Conservation (phyloP, 2,888 invertebrate species). For the Hymenopus coronatus region DNA sequence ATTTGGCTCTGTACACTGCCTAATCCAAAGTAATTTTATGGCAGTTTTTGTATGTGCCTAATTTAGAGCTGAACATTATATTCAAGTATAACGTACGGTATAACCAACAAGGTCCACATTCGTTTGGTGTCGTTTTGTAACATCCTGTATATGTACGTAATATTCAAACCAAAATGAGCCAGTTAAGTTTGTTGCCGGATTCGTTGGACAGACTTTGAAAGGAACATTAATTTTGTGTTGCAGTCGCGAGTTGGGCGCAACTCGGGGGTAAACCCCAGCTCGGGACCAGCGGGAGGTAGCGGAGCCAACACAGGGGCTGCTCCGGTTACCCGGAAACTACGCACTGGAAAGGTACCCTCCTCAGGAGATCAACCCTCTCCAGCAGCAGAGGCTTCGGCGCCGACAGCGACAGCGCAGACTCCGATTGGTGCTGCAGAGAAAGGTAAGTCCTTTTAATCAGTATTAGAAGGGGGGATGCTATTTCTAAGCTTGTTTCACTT, state of each 20-base stretch:
- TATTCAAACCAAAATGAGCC: too few relatives aligned
- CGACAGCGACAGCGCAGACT: neutral
- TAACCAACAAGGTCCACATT: too few relatives aligned
- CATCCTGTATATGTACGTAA: too few relatives aligned
- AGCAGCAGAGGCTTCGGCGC: neutral
- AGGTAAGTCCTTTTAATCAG: neutral
- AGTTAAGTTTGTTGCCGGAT: too few relatives aligned
- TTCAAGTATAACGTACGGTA: too few relatives aligned
- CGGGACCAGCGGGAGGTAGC: neutral
- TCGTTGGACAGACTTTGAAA: neutral
- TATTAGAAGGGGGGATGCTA: too few relatives aligned
- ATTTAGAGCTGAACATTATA: too few relatives aligned
- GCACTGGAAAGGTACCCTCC: neutral
- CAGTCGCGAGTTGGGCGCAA: conserved; percentile 7
- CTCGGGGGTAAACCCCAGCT: neutral
- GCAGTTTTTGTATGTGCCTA: too few relatives aligned
- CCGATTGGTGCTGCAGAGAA: neutral
- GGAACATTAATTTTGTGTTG: neutral
- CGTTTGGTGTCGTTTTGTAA: too few relatives aligned
- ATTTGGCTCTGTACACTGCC: too few relatives aligned
- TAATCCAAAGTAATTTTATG: too few relatives aligned
- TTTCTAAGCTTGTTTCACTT: too few relatives aligned
- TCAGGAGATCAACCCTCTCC: neutral
- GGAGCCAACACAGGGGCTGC: neutral
- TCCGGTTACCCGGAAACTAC: conserved; percentile 3